Conservation (phyloP, 2,113 vertebrate species). For the Vimba vimba region DNA sequence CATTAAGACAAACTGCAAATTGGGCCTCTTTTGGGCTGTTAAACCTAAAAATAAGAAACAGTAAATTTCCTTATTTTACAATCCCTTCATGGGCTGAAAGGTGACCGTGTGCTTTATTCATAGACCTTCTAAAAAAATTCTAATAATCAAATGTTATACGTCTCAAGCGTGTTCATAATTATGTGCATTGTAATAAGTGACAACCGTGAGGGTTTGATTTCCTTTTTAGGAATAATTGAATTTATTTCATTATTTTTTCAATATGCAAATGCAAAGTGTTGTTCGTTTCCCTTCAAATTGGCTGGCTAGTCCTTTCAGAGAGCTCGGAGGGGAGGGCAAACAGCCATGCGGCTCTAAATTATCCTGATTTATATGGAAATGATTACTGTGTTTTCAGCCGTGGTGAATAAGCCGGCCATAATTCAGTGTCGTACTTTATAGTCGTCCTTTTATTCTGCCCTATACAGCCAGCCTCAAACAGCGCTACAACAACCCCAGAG, state of each 20-base stretch:
- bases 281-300: slow-evolving; percentile 58
- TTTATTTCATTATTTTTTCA: slow-evolving; percentile 48
- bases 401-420: slow-evolving; percentile 65
- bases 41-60: slow-evolving; percentile 50
- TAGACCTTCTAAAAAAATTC: neutral
- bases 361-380: slow-evolving; percentile 75
- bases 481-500: slow-evolving; percentile 28
- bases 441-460: slow-evolving; percentile 60
- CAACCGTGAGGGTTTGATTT: slow-evolving; percentile 43
- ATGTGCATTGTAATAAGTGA: neutral
- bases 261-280: slow-evolving; percentile 58
- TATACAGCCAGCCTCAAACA: slow-evolving; percentile 49
- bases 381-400: slow-evolving; percentile 68
- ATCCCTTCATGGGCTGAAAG: slow-evolving; percentile 48
- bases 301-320: slow-evolving; percentile 62
- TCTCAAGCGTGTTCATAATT: neutral
- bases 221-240: slow-evolving; percentile 44
- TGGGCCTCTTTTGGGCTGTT: slow-evolving; percentile 8
- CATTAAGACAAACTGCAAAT: slow-evolving; percentile 57
- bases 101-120: neutral
- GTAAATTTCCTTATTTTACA: slow-evolving; percentile 65
- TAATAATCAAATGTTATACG: slow-evolving; percentile 11
- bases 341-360: slow-evolving; percentile 66
- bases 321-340: slow-evolving; percentile 53
- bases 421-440: slow-evolving; percentile 63